phyloP scores from a whole-genome alignment of 2,113 vertebrate genomes.

The Nasalis larvatus region DNA sequence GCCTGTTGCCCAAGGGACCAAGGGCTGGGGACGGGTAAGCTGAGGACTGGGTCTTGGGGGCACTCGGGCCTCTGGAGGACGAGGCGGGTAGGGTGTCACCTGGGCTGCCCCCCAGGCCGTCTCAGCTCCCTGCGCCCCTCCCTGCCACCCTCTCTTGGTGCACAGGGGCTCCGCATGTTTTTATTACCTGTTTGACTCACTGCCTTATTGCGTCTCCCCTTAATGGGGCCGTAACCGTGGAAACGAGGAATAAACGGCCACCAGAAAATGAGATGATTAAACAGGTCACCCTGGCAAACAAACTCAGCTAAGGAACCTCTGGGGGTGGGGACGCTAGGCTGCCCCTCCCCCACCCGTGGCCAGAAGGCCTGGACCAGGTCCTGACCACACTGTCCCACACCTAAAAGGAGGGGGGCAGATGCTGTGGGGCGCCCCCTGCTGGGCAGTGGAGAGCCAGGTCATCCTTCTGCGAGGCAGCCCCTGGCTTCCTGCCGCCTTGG shows the following conservation, averaged over 20 bases:
- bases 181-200: conserved; percentile 99
- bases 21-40: background rate
- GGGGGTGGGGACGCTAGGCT: conserved; percentile 43
- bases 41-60: background rate
- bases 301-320: conserved; percentile 94
- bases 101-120: conserved; percentile 82
- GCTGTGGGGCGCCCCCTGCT: conserved; percentile 57
- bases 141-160: conserved; percentile 86
- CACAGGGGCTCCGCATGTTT: conserved; percentile 99
- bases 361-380: conserved; percentile 17
- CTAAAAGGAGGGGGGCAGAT: conserved; percentile 40
- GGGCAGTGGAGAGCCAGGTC: background rate
- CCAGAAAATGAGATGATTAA: conserved; percentile 99
- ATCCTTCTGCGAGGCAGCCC: background rate
- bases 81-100: background rate
- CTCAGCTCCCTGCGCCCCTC: conserved; percentile 89
- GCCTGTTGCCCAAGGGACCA: conserved; percentile 28
- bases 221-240: conserved; percentile 99
- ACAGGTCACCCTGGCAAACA: conserved; percentile 99
- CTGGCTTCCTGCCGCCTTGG: background rate
- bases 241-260: conserved; percentile 99
- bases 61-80: background rate
- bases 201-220: conserved; percentile 99
- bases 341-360: background rate
- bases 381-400: background rate